Evolutionary conservation across 2,797 vertebrate species (phyloP).

Genomic region (Merluccius polli): DNA sequence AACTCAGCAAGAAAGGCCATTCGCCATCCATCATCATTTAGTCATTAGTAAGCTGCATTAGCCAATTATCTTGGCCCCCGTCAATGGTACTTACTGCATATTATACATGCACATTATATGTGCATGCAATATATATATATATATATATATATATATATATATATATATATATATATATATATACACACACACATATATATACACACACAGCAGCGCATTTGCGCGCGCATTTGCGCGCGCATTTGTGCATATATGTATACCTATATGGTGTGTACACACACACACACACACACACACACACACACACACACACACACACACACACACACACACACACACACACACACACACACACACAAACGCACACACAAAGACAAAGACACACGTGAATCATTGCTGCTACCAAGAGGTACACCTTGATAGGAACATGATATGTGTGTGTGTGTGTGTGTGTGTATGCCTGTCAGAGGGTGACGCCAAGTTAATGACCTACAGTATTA

Average conservation of each 20-base stretch:
- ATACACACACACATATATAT: background rate
- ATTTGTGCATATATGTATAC: background rate
- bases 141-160: background rate
- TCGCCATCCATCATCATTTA: slow-evolving; percentile 72
- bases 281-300: too few species aligned
- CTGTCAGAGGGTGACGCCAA: slow-evolving; percentile 1
- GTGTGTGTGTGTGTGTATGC: background rate
- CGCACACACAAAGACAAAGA: background rate
- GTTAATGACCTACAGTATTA: background rate
- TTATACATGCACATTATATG: too few species aligned
- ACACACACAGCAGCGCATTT: too few species aligned
- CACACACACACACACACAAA: too few species aligned
- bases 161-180: background rate
- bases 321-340: too few species aligned
- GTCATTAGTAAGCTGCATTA: slow-evolving; percentile 73
- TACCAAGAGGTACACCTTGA: background rate
- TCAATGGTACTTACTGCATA: background rate
- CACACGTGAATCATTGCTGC: background rate
- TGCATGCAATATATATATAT: background rate
- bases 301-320: too few species aligned
- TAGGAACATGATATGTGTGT: background rate
- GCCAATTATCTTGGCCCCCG: slow-evolving; percentile 63
- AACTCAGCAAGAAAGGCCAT: slow-evolving; percentile 62
- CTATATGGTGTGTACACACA: background rate
- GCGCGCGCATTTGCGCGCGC: too few species aligned